Conservation (phyloP, 2,797 vertebrate genomes). For the Crenuchus spilurus region DNA sequence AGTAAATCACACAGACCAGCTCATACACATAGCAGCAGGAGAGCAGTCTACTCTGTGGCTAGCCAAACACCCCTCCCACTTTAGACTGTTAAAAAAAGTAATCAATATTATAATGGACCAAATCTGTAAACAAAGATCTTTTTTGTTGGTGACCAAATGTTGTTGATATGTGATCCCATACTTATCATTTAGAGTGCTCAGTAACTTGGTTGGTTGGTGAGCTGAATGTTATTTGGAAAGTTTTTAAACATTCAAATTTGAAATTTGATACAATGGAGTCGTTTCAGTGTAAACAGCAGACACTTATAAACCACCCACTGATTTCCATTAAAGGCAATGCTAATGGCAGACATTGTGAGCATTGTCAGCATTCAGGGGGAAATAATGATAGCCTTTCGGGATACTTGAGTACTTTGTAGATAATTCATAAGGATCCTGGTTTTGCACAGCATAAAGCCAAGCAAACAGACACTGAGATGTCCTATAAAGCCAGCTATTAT, state of each 20-base stretch:
- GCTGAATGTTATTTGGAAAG: slow-evolving; percentile 43
- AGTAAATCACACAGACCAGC: slow-evolving; percentile 80
- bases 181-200: slow-evolving; percentile 44
- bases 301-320: slow-evolving; percentile 46
- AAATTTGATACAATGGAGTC: slow-evolving; percentile 45
- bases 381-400: slow-evolving; percentile 46
- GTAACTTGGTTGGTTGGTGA: slow-evolving; percentile 35
- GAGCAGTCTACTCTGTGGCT: slow-evolving; percentile 48
- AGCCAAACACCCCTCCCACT: slow-evolving; percentile 48
- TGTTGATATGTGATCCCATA: slow-evolving; percentile 25
- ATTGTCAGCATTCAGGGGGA: slow-evolving; percentile 36
- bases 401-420: neutral
- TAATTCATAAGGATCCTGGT: slow-evolving; percentile 15
- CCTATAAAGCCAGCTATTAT: slow-evolving; percentile 23
- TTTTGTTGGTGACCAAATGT: slow-evolving; percentile 41
- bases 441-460: slow-evolving; percentile 27
- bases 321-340: slow-evolving; percentile 47
- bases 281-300: slow-evolving; percentile 42
- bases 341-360: slow-evolving; percentile 34
- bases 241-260: slow-evolving; percentile 34
- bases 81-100: slow-evolving; percentile 50
- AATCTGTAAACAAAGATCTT: slow-evolving; percentile 48
- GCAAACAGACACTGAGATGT: slow-evolving; percentile 33
- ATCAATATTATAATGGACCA: slow-evolving; percentile 57
- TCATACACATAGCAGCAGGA: slow-evolving; percentile 52